Evolutionary conservation across 1,140 invertebrate genomes (phyloP).

Genomic region (Lasioglossum baleicum): DNA sequence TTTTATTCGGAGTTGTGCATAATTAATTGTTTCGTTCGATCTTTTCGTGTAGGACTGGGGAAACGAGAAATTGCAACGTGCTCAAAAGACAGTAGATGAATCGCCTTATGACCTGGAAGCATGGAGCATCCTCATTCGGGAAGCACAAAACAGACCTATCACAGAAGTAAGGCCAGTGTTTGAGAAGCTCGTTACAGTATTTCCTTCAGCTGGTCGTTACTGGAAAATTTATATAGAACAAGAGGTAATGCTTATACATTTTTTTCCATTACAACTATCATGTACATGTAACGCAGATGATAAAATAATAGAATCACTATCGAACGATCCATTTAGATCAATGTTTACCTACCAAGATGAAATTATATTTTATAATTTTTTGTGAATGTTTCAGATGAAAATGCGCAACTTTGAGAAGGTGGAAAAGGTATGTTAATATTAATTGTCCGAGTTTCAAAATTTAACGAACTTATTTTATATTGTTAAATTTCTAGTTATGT

Average conservation of each 20-base stretch:
- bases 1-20: not conserved
- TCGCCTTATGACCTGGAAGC: conserved; percentile 96
- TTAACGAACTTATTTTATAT: conserved; percentile 56
- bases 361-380: conserved; percentile 31
- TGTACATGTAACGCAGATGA: not conserved
- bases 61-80: conserved; percentile 89
- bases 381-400: conserved; percentile 89
- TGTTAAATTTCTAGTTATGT: conserved; percentile 42
- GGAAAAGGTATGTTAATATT: conserved; percentile 92
- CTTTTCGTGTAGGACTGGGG: conserved; percentile 88
- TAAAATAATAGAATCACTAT: not conserved
- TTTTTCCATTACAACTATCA: not conserved
- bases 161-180: conserved; percentile 95
- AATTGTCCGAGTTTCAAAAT: conserved; percentile 66
- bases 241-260: conserved; percentile 85
- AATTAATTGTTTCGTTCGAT: not conserved
- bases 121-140: conserved; percentile 96
- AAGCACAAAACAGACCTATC: conserved; percentile 94
- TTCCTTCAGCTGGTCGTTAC: conserved; percentile 97
- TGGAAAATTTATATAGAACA: conserved; percentile 99
- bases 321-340: not conserved
- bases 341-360: not conserved
- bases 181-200: conserved; percentile 95
- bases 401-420: conserved; percentile 97
- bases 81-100: conserved; percentile 90